These are phyloP conservation scores for Acanthosepion esculentum DNA, from an alignment of 2,888 invertebrate genomes.

Conservation along the genomic window DNA sequence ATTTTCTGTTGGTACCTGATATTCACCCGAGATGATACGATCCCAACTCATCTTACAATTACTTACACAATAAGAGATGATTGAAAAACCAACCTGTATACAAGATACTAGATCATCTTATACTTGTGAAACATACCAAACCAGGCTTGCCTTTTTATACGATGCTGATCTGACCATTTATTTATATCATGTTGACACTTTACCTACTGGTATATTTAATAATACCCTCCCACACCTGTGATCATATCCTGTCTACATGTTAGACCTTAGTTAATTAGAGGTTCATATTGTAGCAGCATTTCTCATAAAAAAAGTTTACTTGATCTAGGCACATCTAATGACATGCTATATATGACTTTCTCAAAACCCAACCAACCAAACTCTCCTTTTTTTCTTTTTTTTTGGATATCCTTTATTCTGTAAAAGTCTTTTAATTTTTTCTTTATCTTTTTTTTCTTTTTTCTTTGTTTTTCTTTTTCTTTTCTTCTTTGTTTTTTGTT, in stretches of 20 bases:
- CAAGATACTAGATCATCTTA: background rate
- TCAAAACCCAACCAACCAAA: too few species aligned
- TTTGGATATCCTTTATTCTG: too few species aligned
- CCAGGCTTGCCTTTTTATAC: background rate
- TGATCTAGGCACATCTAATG: background rate
- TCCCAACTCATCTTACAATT: background rate
- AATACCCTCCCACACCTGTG: background rate
- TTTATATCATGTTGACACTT: background rate
- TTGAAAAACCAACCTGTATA: background rate
- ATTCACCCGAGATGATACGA: background rate
- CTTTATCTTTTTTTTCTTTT: too few species aligned
- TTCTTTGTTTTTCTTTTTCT: too few species aligned
- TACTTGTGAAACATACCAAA: background rate
- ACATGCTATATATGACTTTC: too few species aligned
- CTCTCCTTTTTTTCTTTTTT: too few species aligned
- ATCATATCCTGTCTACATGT: background rate
- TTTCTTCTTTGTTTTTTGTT: too few species aligned
- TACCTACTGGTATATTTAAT: background rate
- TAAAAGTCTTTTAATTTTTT: too few species aligned
- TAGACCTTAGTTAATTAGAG: background rate
- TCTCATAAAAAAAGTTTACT: too few species aligned
- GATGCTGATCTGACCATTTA: conserved; percentile 11
- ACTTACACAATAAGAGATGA: background rate
- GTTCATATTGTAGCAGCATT: background rate
- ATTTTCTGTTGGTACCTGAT: background rate